These are phyloP conservation scores for Actias luna DNA, from an alignment of 2,888 invertebrate species.

Conservation along the genomic window DNA sequence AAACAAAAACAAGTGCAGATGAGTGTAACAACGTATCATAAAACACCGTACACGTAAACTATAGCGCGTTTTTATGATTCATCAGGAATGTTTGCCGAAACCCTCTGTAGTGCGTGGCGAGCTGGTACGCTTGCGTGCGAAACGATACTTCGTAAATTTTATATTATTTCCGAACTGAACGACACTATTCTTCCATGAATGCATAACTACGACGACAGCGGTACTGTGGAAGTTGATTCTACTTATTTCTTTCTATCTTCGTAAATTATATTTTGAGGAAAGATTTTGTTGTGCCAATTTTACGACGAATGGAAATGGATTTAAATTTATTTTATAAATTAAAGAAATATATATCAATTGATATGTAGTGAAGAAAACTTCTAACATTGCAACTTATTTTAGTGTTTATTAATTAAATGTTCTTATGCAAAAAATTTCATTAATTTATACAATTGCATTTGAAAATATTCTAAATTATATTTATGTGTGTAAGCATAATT, in stretches of 20 bases:
- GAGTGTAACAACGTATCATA: conserved; percentile 49
- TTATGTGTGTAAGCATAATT: too few species aligned
- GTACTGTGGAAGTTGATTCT: neutral
- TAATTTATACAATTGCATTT: too few species aligned
- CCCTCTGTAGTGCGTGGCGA: conserved; percentile 41
- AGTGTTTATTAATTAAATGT: too few species aligned
- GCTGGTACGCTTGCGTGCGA: conserved; percentile 48
- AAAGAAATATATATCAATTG: too few species aligned
- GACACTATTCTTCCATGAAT: neutral
- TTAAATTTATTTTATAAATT: too few species aligned
- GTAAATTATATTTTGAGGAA: neutral
- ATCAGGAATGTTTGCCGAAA: conserved; percentile 66
- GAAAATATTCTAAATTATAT: too few species aligned
- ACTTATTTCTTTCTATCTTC: neutral
- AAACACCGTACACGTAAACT: conserved; percentile 73
- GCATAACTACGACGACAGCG: neutral
- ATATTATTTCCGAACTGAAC: conserved; percentile 31
- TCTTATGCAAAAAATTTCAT: too few species aligned
- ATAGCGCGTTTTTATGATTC: conserved; percentile 79
- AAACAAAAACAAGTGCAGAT: conserved; percentile 30
- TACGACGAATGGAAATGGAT: neutral
- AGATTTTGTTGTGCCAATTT: neutral
- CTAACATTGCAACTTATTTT: too few species aligned
- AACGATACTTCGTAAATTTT: conserved; percentile 36
- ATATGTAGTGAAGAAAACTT: too few species aligned